Evolutionary conservation across 2,888 invertebrate genomes (phyloP).

Genomic region (Drosophila trichaetosa): DNA sequence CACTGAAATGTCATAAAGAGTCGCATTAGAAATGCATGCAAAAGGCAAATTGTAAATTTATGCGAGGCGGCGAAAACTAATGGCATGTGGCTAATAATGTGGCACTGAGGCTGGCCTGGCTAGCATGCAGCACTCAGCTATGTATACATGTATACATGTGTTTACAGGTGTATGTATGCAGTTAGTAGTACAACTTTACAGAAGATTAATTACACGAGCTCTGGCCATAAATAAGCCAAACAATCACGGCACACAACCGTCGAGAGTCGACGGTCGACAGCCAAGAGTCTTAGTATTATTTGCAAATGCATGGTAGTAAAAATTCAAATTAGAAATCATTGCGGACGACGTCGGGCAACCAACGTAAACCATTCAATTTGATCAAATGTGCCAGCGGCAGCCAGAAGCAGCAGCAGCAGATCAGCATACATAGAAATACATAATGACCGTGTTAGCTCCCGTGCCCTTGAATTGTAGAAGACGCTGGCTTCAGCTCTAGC

Average conservation of each 20-base stretch:
- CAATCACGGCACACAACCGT: slow-evolving; percentile 36
- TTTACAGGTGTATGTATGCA: slow-evolving; percentile 18
- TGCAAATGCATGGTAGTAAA: slow-evolving; percentile 73
- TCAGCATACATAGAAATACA: slow-evolving; percentile 21
- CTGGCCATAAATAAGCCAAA: slow-evolving; percentile 72
- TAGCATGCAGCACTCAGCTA: slow-evolving; percentile 29
- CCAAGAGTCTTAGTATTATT: slow-evolving; percentile 55
- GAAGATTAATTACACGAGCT: slow-evolving; percentile 71
- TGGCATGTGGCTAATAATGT: slow-evolving; percentile 64
- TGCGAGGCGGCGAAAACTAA: slow-evolving; percentile 61
- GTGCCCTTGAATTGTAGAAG: slow-evolving; percentile 71
- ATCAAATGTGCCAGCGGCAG: slow-evolving; percentile 47
- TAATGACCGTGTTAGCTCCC: slow-evolving; percentile 57
- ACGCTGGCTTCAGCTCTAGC: slow-evolving; percentile 27
- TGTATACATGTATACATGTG: slow-evolving; percentile 10
- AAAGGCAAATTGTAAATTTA: slow-evolving; percentile 61
- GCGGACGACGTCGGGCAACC: slow-evolving; percentile 52
- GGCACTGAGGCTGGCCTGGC: slow-evolving; percentile 39
- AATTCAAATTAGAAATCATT: slow-evolving; percentile 77
- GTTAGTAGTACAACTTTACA: slow-evolving; percentile 64
- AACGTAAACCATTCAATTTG: slow-evolving; percentile 58
- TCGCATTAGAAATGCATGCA: slow-evolving; percentile 67
- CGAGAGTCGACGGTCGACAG: slow-evolving; percentile 4
- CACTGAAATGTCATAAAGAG: slow-evolving; percentile 54
- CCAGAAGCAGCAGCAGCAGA: slow-evolving; percentile 23